A percentile compares a stretch with the other conserved stretches of the same genome.
Conservation (phyloP, 23 tunicate species). For the Halocynthia aurantium region DNA sequence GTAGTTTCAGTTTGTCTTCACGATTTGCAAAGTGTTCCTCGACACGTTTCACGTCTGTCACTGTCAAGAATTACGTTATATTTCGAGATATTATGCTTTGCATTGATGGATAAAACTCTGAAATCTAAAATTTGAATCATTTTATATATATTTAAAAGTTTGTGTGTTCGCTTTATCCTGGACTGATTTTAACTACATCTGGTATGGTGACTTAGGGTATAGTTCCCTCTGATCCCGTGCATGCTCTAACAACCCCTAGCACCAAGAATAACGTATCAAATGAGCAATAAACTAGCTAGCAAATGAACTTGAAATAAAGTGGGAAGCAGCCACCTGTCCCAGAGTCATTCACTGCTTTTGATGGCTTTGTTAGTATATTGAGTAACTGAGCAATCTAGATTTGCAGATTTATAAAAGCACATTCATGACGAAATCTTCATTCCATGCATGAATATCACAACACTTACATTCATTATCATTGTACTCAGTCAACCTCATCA, state of each 20-base stretch:
- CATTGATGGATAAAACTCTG: background rate
- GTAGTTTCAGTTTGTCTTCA: constrained; percentile 62
- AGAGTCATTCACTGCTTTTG: too few species aligned
- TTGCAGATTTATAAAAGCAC: too few species aligned
- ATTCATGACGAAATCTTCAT: too few species aligned
- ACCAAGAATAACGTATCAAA: too few species aligned
- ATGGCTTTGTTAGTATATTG: too few species aligned
- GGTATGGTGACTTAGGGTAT: background rate
- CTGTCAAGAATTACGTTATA: constrained; percentile 6
- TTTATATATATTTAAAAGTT: background rate
- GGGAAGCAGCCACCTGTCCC: too few species aligned
- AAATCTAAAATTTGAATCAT: background rate
- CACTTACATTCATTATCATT: constrained; percentile 71
- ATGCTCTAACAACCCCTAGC: too few species aligned
- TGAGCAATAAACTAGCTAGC: too few species aligned
- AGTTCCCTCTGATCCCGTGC: too few species aligned
- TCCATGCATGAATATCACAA: background rate
- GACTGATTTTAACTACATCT: background rate
- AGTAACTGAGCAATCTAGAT: too few species aligned
- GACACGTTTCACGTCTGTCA: constrained; percentile 42
- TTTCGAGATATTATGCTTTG: background rate
- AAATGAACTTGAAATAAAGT: too few species aligned
- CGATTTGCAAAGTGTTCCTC: constrained; percentile 69
- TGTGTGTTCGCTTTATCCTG: too few species aligned
- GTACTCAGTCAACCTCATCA: constrained; percentile 56